These are phyloP conservation scores for Otolemur garnettii DNA, from an alignment of 2,113 vertebrate species.

Conservation along the genomic window DNA sequence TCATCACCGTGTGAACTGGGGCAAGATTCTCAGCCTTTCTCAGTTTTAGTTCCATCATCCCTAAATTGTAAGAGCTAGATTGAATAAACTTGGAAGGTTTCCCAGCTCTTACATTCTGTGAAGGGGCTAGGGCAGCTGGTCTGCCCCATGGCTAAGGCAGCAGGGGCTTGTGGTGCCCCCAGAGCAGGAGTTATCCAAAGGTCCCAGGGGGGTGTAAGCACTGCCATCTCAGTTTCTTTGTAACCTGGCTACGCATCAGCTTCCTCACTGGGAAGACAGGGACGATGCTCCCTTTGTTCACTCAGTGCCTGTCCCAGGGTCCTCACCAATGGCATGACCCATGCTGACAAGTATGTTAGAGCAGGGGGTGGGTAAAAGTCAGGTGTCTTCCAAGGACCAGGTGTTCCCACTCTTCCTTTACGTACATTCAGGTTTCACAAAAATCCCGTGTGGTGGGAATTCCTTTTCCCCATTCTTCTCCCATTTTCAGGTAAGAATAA, in stretches of 20 bases:
- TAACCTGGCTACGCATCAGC: not conserved
- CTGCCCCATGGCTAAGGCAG: not conserved
- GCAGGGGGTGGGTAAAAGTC: not conserved
- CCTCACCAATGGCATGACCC: not conserved
- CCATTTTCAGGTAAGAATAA: not conserved
- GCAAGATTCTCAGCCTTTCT: constrained; percentile 8
- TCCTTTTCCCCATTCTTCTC: not conserved
- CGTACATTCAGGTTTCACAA: not conserved
- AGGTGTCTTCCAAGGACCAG: not conserved
- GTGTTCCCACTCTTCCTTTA: not conserved
- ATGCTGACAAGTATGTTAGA: not conserved
- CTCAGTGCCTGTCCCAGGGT: not conserved
- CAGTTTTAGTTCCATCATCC: not conserved
- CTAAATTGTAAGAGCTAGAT: not conserved
- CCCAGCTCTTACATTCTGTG: not conserved
- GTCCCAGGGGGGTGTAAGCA: not conserved
- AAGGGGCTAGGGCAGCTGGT: not conserved
- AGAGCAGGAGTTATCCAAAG: not conserved
- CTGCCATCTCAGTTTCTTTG: not conserved
- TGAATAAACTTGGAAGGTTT: not conserved
- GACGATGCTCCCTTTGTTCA: not conserved
- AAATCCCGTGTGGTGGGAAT: not conserved
- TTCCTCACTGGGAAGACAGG: not conserved
- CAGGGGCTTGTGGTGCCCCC: not conserved
- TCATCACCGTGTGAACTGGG: not conserved